Evolutionary conservation across 2,888 invertebrate genomes (phyloP).

Genomic region (Tiphia femorata): DNA sequence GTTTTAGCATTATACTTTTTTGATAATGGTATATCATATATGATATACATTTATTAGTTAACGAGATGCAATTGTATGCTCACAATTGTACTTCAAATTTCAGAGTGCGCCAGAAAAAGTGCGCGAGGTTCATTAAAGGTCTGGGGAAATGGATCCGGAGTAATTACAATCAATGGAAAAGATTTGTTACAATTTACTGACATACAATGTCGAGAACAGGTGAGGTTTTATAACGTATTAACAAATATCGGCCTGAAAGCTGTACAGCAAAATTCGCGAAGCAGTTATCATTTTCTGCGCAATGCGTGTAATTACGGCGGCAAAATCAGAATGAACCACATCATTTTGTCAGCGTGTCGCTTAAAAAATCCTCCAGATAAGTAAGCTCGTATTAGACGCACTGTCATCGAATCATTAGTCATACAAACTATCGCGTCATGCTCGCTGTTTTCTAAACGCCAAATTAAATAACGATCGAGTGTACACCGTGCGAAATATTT

Average conservation of each 20-base stretch:
- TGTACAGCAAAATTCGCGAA: no score
- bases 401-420: no score
- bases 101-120: conserved; percentile 79
- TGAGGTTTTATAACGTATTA: conserved; percentile 66
- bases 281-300: no score
- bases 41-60: conserved; percentile 11
- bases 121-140: conserved; percentile 86
- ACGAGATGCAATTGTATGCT: not conserved
- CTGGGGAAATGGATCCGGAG: conserved; percentile 84
- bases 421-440: no score
- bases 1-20: conserved; percentile 18
- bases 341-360: not conserved
- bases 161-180: conserved; percentile 83
- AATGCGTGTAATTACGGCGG: no score
- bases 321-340: not conserved
- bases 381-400: no score
- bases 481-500: no score
- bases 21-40: conserved; percentile 4
- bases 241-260: no score
- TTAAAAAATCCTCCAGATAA: not conserved
- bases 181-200: conserved; percentile 83
- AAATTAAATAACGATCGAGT: no score
- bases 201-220: conserved; percentile 82
- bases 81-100: conserved; percentile 29
- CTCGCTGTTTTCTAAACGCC: no score